Percentiles rank a stretch among this genome's conserved stretches.
Evolutionary conservation across 2,113 vertebrate species (phyloP).

Genomic region (Panurus biarmicus): DNA sequence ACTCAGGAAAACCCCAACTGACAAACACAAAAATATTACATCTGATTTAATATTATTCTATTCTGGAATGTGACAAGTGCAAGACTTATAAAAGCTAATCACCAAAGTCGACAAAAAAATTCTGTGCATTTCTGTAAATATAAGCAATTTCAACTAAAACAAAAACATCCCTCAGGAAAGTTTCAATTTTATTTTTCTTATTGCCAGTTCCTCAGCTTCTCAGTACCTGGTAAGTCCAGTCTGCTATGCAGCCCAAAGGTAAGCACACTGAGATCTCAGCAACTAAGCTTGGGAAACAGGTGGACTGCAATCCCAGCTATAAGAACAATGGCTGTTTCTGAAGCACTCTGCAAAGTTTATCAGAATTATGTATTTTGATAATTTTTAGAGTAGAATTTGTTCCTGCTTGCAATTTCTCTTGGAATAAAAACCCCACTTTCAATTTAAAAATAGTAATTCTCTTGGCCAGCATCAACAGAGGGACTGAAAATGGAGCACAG

Average conservation of each 20-base stretch:
- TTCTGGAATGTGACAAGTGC: not conserved
- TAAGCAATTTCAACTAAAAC: not conserved
- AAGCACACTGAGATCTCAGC: not conserved
- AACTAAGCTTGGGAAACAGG: not conserved
- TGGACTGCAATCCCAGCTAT: accelerated
- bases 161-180: not conserved
- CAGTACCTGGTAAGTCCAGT: not conserved
- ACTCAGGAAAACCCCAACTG: not conserved
- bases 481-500: not conserved
- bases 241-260: not conserved
- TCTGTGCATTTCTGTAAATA: not conserved
- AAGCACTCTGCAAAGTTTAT: not conserved
- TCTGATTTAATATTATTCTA: not conserved
- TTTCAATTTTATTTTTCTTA: not conserved
- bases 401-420: not conserved
- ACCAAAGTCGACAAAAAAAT: not conserved
- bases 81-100: not conserved
- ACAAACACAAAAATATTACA: not conserved
- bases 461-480: not conserved
- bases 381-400: not conserved
- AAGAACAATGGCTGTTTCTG: not conserved
- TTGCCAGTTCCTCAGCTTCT: not conserved
- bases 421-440: not conserved
- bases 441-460: not conserved
- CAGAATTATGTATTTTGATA: not conserved